Evolutionary conservation across 1,140 invertebrate species (phyloP).

Genomic region (Drosophila subpulchrella): DNA sequence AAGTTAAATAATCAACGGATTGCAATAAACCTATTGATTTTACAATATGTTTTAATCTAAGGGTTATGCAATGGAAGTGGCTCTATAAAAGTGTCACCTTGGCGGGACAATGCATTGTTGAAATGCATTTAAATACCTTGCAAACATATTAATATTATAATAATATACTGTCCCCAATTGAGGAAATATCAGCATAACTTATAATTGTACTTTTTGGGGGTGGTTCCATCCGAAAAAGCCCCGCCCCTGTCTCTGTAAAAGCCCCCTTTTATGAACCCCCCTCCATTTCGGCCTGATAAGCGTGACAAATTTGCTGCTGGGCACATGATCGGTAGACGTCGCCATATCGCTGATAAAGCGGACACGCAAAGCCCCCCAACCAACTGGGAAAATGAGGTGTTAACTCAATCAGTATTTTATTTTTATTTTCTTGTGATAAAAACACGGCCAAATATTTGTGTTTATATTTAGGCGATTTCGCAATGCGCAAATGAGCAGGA

Average conservation of each 20-base stretch:
- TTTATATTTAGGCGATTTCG: slow-evolving; percentile 30
- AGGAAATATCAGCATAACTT: background rate
- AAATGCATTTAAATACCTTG: background rate
- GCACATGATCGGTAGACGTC: slow-evolving; percentile 68
- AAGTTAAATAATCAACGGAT: background rate
- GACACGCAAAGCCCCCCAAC: slow-evolving; percentile 36
- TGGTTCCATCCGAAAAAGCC: background rate
- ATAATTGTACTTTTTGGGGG: background rate
- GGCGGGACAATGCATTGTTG: background rate
- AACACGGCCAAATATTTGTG: slow-evolving; percentile 24
- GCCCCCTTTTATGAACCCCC: background rate
- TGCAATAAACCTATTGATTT: background rate
- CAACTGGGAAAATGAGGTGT: slow-evolving; percentile 38
- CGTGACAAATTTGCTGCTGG: slow-evolving; percentile 72
- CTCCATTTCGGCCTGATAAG: slow-evolving; percentile 53
- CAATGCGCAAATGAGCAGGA: slow-evolving; percentile 10
- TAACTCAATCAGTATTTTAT: slow-evolving; percentile 42
- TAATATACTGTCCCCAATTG: background rate
- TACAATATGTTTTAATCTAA: slow-evolving; percentile 2
- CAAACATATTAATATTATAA: too few species aligned
- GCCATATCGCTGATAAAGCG: slow-evolving; percentile 49
- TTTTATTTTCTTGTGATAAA: slow-evolving; percentile 21
- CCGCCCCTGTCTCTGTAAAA: background rate
- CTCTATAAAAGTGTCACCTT: slow-evolving; percentile 9
- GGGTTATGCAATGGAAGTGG: background rate